These are phyloP conservation scores for Takifugu flavidus DNA, from an alignment of 2,113 vertebrate genomes.

Conservation along the genomic window DNA sequence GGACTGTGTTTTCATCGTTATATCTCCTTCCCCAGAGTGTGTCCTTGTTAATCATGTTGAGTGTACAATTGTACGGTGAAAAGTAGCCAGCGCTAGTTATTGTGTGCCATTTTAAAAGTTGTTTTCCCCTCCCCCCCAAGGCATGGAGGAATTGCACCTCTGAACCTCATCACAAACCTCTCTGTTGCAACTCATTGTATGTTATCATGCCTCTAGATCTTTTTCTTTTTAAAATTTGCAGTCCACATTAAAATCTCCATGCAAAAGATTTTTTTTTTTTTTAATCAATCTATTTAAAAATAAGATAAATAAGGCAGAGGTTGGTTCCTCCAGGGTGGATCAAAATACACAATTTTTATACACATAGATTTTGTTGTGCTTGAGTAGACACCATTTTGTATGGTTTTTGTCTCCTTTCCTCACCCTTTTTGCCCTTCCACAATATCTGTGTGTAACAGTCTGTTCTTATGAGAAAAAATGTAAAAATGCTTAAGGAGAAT, in stretches of 20 bases:
- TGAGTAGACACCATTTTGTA: conserved; percentile 97
- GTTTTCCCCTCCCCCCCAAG: conserved; percentile 11
- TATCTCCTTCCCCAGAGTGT: conserved; percentile 73
- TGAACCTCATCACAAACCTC: conserved; percentile 77
- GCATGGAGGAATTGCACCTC: conserved; percentile 58
- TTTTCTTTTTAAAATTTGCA: conserved; percentile 78
- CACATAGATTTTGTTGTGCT: conserved; percentile 96
- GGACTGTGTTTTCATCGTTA: conserved; percentile 51
- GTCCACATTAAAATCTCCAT: conserved; percentile 88
- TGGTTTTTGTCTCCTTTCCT: conserved; percentile 78
- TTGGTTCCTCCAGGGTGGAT: conserved; percentile 84
- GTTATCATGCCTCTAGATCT: conserved; percentile 82
- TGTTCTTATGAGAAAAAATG: conserved; percentile 92
- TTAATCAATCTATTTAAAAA: conserved; percentile 99
- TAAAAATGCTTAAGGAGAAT: conserved; percentile 94
- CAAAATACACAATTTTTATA: conserved; percentile 91
- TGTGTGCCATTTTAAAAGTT: conserved; percentile 84
- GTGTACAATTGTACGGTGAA: conserved; percentile 95
- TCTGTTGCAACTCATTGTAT: conserved; percentile 74
- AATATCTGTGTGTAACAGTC: conserved; percentile 97
- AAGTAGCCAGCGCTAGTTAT: conserved; percentile 96
- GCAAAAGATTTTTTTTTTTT: conserved; percentile 99
- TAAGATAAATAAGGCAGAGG: conserved; percentile 83
- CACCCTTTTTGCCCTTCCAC: conserved; percentile 65
- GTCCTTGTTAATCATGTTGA: conserved; percentile 95